Evolutionary conservation across 2,888 invertebrate species (phyloP), one percentile per base, ranked within the genome.

Genomic region (Chelonus formosanus): DNA sequence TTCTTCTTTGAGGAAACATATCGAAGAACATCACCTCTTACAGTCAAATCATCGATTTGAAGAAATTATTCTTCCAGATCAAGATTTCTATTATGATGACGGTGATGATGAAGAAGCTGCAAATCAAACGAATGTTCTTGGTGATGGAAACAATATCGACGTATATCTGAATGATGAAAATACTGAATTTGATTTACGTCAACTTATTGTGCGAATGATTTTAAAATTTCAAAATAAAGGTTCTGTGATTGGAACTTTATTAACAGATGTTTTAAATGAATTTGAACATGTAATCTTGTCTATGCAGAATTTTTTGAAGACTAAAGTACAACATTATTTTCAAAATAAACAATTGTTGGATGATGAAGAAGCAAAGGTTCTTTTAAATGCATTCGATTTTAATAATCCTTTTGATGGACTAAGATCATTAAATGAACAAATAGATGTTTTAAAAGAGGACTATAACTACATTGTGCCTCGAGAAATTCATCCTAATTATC

Each of bases 381-480:
- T 66, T 6, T 35, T 68, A 10, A 10, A 61, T 47, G n/a, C 35
- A 31, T 66, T 70, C 34, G 45, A 68, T 20, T 63, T 68, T 20
- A 53, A 60, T 5, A 67, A 53, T 47, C 69, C 64, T 35, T 69
- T 69, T 20, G 32, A 32, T 31, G 67, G 55, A 35, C 7, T 68
- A 3, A 48, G 8, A 60, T 53, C 45, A 32, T 10, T 61, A 5
- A 54, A 70, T 36, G 40, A 65, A 43, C 67, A 65, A 20, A 67
- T 69, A 5, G 57, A 69, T 56, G 45, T 56, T 32, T 50, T 68
- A 4, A 61, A 53, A 32, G 10, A 7, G n/a, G 4, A 63, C 44
- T 69, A 36, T 52, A 53, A 57, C 0, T 69, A 70, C 52, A 66
- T 71, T 34, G 67, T 69, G 35, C 63, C 69, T 3, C 10, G 8